A percentile compares a stretch with the other conserved stretches of the same genome.
These are phyloP conservation scores for Aurelia aurita DNA, from an alignment of 30 jellyfish, hydroid and myxozoan species.

Conservation along the genomic window DNA sequence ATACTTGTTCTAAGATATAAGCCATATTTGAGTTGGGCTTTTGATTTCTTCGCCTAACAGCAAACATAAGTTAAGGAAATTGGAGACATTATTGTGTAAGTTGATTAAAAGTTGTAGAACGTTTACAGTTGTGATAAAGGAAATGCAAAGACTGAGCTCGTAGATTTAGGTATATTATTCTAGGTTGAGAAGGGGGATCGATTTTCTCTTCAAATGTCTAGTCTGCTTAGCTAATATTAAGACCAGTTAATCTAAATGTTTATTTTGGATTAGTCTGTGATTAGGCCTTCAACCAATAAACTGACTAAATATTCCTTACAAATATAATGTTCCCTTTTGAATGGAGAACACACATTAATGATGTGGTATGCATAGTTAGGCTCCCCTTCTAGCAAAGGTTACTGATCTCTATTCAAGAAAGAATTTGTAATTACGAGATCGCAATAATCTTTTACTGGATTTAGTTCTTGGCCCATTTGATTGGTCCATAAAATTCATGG, in stretches of 20 bases:
- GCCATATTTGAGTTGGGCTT: too few species aligned
- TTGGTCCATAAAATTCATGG: too few species aligned
- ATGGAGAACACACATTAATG: slow-evolving; percentile 10
- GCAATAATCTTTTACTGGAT: not conserved
- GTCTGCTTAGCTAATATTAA: slow-evolving; percentile 32
- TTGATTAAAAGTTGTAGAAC: slow-evolving; percentile 29
- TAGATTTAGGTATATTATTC: slow-evolving; percentile 32
- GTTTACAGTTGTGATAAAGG: slow-evolving; percentile 34
- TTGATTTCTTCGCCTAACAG: not conserved
- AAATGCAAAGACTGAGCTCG: slow-evolving; percentile 12
- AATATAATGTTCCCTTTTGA: slow-evolving; percentile 34
- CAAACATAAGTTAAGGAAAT: not conserved
- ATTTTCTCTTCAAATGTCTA: slow-evolving; percentile 49
- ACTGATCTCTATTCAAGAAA: not conserved
- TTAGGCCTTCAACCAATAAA: slow-evolving; percentile 29
- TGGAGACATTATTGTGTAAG: slow-evolving; percentile 16
- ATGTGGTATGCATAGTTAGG: slow-evolving; percentile 34
- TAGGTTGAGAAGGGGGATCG: slow-evolving; percentile 48
- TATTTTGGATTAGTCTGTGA: slow-evolving; percentile 47
- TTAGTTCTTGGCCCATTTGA: too few species aligned
- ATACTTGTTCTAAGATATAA: too few species aligned
- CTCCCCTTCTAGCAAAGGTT: slow-evolving; percentile 35
- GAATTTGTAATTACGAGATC: slow-evolving; percentile 21
- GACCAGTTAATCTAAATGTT: slow-evolving; percentile 57
- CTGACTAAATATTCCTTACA: slow-evolving; percentile 42